Evolutionary conservation across 1,140 invertebrate genomes (phyloP), one percentile per base, ranked within the genome.

Genomic region (Episyrphus balteatus): DNA sequence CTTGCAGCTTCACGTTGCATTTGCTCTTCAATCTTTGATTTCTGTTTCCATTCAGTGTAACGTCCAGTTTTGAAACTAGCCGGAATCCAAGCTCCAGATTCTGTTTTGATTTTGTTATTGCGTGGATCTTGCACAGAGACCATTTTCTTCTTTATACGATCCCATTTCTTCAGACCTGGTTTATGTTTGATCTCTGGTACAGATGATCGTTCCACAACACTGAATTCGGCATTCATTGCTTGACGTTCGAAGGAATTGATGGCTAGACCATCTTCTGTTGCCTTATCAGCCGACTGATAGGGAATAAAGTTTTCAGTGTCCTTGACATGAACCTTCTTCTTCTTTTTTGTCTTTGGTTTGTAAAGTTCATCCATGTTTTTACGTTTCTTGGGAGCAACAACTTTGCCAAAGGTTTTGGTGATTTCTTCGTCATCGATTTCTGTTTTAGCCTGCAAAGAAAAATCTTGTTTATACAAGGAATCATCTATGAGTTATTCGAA

Each of bases 91-190:
- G 78, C 81, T 10, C 95, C 95, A 46, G 89, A 92, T 71, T 99
- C 95, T 3, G 94, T 97, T 52, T 82, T 83, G 52, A 98, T 95
- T 71, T 90, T 92, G 41, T 82, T 83, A 15, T 73, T 68, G 51
- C 80, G 80, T 2, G 70, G 61, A 61, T 83, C 74, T 69, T 82
- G 77, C 9, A 79, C 70, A 13, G 76, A 74, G n/a, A 95, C 78
- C 80, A 91, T 93, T 69, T 89, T 92, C 75, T 94, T 95, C 66
- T 84, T 82, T 65, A 92, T 92, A 12, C 86, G 77, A 73, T 95
- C 91, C 92, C 90, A 93, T 61, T 78, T 81, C 56, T 82, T 76
- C 17, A 76, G 63, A 32, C 77, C 72, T 0, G 71, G 72, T 43
- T 77, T 76, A 33, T 75, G 68, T 32, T 80, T 73, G 18, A 77